A percentile compares a stretch with the other conserved stretches of the same genome.
Evolutionary conservation across 2,113 vertebrate species (phyloP).

Genomic region (Eudyptes chrysolophus): DNA sequence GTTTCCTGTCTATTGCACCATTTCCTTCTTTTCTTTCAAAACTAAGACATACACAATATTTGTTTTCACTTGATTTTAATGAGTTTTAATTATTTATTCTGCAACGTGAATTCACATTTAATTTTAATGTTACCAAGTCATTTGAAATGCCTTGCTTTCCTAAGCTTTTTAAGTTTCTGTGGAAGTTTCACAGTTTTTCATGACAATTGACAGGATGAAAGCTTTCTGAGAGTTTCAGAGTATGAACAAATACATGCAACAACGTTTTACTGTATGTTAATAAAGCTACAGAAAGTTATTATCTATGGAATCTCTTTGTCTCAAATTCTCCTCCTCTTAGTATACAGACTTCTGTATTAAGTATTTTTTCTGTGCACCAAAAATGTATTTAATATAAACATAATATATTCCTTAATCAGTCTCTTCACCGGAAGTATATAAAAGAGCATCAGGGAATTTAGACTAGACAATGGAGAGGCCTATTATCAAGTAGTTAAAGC

Average conservation of each 20-base stretch:
- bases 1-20: not conserved
- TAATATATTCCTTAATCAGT: not conserved
- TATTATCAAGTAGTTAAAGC: not conserved
- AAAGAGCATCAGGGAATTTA: not conserved
- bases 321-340: not conserved
- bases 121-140: not conserved
- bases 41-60: not conserved
- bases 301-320: not conserved
- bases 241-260: not conserved
- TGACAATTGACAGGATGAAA: not conserved
- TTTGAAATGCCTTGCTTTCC: not conserved
- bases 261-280: not conserved
- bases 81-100: not conserved
- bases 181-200: not conserved
- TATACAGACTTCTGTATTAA: not conserved
- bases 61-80: not conserved
- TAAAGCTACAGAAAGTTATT: not conserved
- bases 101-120: not conserved
- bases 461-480: not conserved
- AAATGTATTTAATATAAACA: not conserved
- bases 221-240: not conserved
- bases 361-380: not conserved
- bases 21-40: not conserved
- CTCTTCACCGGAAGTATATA: not conserved
- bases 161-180: not conserved